Percentiles rank a stretch among this genome's conserved stretches.
Conservation (phyloP, 2,113 vertebrate species). For the Pluvialis apricaria region DNA sequence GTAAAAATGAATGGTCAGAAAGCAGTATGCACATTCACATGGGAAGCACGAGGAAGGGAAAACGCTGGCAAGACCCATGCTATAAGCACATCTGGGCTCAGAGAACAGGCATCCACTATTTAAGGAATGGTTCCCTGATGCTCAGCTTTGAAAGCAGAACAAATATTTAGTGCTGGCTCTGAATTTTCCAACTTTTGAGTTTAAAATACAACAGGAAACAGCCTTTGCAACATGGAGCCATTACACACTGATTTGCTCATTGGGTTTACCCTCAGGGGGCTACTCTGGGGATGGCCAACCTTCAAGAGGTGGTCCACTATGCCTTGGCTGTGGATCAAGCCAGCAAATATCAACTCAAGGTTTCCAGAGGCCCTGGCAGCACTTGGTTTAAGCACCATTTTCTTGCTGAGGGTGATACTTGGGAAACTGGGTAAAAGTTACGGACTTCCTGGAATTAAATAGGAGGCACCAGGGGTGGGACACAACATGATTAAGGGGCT, state of each 20-base stretch:
- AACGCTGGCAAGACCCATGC: background rate
- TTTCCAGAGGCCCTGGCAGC: background rate
- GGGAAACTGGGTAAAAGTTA: background rate
- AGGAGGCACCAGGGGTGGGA: background rate
- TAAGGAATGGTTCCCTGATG: constrained; percentile 19
- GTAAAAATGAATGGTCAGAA: background rate
- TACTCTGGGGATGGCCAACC: background rate
- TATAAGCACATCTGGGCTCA: background rate
- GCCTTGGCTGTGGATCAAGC: background rate
- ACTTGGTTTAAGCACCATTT: background rate
- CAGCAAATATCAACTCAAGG: background rate
- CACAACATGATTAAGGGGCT: background rate
- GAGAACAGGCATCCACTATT: background rate
- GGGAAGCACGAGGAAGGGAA: background rate
- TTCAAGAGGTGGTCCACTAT: background rate
- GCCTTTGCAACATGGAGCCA: background rate
- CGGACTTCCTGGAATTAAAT: background rate
- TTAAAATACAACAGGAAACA: background rate
- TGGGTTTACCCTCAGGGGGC: background rate
- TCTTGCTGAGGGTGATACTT: background rate
- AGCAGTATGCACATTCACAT: background rate
- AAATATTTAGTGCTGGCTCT: constrained; percentile 10
- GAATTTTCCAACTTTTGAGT: background rate
- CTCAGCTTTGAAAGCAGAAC: constrained; percentile 1
- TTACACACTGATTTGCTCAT: background rate